Evolutionary conservation across 2,888 invertebrate genomes (phyloP).

Genomic region (Acanthopleura granulata): DNA sequence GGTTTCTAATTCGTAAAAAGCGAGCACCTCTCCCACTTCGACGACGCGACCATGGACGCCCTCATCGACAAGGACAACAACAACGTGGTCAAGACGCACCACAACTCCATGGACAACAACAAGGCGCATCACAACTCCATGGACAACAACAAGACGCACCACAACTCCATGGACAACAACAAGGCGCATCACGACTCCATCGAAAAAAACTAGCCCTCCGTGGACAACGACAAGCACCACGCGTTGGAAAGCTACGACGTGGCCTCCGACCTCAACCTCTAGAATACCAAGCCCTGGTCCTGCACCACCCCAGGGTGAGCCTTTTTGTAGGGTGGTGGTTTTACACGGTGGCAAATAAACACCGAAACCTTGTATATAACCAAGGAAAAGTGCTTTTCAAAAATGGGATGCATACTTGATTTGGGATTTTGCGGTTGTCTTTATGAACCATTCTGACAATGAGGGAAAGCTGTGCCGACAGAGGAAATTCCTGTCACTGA

Average conservation of each 20-base stretch:
- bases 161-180: background rate
- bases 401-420: no score
- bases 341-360: no score
- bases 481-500: no score
- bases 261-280: background rate
- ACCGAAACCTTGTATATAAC: no score
- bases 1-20: no score
- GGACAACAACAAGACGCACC: background rate
- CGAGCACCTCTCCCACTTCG: background rate
- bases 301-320: no score
- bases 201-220: background rate
- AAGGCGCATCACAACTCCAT: background rate
- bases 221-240: background rate
- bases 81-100: background rate
- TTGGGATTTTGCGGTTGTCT: no score
- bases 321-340: no score
- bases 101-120: background rate
- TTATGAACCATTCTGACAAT: no score
- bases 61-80: background rate
- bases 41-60: background rate
- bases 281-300: no score
- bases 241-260: background rate
- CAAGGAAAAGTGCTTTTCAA: no score
- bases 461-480: no score
- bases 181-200: background rate